Conservation (phyloP, 2,113 vertebrate species). For the Isichthys henryi region DNA sequence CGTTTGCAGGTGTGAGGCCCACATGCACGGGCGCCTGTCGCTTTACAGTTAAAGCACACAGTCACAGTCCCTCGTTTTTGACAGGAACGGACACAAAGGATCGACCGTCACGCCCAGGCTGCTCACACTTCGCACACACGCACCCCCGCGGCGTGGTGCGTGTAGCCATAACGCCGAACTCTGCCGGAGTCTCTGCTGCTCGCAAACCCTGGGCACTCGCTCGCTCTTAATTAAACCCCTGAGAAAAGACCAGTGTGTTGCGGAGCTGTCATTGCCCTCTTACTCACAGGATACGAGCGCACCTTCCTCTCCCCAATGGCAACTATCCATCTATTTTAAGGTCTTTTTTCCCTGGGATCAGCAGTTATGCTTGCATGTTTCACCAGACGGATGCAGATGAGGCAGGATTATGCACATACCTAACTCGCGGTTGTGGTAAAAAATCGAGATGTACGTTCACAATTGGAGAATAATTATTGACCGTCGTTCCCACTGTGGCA, state of each 20-base stretch:
- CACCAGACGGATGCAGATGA: conserved; percentile 10
- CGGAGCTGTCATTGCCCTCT: conserved; percentile 24
- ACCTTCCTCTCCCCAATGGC: conserved; percentile 4
- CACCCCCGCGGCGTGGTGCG: neutral
- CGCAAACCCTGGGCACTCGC: conserved; percentile 21
- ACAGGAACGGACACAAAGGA: conserved; percentile 13
- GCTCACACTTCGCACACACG: neutral
- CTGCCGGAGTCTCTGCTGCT: conserved; percentile 3
- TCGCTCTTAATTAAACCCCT: conserved; percentile 36
- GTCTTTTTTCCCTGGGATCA: conserved; percentile 12
- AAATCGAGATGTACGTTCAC: neutral
- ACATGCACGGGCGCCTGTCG: too few species aligned
- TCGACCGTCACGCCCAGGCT: neutral
- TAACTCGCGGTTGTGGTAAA: neutral
- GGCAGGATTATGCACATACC: conserved; percentile 11
- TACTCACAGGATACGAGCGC: conserved; percentile 24
- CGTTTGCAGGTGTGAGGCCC: neutral
- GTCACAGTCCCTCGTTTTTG: neutral
- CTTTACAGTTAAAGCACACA: neutral
- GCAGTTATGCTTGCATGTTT: conserved; percentile 11
- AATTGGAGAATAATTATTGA: conserved; percentile 16
- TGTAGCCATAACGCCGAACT: neutral
- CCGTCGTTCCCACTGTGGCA: neutral
- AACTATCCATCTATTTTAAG: conserved; percentile 31
- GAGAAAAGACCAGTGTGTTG: conserved; percentile 25